Evolutionary conservation across 2,113 vertebrate genomes (phyloP), one percentile per base, ranked within the genome.

Genomic region (Gracilinanus agilis): DNA sequence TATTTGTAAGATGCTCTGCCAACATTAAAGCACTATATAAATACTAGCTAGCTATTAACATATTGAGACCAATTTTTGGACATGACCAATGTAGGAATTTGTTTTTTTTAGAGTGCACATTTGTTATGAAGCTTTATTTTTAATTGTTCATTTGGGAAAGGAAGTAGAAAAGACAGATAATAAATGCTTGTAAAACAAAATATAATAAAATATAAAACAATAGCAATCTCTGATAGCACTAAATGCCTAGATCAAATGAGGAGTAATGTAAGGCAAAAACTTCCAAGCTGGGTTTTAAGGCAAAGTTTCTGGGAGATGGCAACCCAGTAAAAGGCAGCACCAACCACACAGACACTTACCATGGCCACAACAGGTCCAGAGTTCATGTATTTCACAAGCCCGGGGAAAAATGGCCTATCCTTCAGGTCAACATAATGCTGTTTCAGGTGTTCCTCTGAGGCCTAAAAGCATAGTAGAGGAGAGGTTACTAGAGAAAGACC

Each of bases 341-440:
- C 58, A 67, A 67, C 11, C 27, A 44, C 3, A 12, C 0, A 3
- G 44, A 54, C 54, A 95, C 98, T 99, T 96, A 99, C 99, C 99
- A 99, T 99, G 88, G 99, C 99, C 93, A 99, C 98, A 91, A 99
- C 98, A 3, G 99, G 99, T 44, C 99, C 99, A 0, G 99, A 99
- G 96, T 96, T 97, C 99, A 99, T 99, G 97, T 99, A 99, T 55
- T 98, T 98, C 93, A 99, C 98, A 88, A 99, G 98, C 3, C 98
- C 97, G 0, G 98, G 98, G 90, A 98, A 99, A 98, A 99, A 99
- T 0, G 99, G 99, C 27, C 98, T 97, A 9, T 99, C 99, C 95
- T 99, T 99, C 94, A 99, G 98, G 95, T 99, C 99, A 8, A 95
- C 49, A 95, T 99, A 99, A 96, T 99, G 99, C 95, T 99, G 56